Conservation (phyloP, 2,797 vertebrate species). For the Zalophus californianus region DNA sequence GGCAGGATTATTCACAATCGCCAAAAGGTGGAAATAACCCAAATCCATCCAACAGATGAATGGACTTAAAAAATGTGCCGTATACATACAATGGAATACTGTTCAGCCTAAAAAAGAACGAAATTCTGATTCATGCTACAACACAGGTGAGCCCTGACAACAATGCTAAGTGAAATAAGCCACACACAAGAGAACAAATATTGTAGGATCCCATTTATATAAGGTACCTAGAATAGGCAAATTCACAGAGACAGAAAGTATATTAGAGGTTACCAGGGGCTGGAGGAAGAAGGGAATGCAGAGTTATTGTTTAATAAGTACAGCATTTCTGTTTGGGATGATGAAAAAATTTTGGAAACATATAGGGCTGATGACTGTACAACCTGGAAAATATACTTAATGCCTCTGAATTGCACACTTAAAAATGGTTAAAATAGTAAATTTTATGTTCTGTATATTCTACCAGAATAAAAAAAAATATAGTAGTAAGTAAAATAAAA, state of each 20-base stretch:
- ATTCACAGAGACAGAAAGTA: background rate
- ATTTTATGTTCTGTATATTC: background rate
- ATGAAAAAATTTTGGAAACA: background rate
- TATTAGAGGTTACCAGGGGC: background rate
- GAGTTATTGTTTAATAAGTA: background rate
- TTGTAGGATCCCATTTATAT: background rate
- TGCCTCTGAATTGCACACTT: background rate
- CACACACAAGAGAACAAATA: background rate
- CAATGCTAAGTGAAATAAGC: background rate
- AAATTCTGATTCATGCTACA: background rate
- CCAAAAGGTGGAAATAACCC: background rate
- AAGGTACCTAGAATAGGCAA: background rate
- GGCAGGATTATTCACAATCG: background rate
- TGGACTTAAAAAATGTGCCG: background rate
- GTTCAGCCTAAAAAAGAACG: background rate
- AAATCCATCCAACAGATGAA: background rate
- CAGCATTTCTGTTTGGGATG: background rate
- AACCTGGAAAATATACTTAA: background rate
- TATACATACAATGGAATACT: background rate
- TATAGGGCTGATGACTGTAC: background rate
- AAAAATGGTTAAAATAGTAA: background rate
- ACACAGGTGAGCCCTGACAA: background rate
- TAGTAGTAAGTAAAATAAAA: background rate
- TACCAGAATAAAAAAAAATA: background rate
- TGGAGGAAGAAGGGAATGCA: background rate